phyloP scores from a whole-genome alignment of 1,140 invertebrate genomes.

The Drosophila virilis region DNA sequence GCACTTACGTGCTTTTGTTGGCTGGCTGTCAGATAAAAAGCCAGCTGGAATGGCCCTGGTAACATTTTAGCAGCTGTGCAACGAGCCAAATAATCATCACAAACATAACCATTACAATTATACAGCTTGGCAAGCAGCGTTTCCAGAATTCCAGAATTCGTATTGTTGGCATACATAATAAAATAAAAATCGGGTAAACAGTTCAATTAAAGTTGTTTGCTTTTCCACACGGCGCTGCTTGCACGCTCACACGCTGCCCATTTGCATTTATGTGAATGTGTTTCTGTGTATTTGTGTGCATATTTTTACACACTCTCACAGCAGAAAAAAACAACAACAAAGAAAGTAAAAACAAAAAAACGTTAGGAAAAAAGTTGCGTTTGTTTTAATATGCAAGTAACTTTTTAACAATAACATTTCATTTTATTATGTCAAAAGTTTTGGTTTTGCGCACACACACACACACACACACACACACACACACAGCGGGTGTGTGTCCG shows the following conservation, averaged over 20 bases:
- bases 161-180: slow-evolving; percentile 56
- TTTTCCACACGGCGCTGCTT: slow-evolving; percentile 57
- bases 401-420: slow-evolving; percentile 82
- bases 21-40: slow-evolving; percentile 46
- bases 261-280: slow-evolving; percentile 71
- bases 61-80: slow-evolving; percentile 75
- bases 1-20: slow-evolving; percentile 3
- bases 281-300: slow-evolving; percentile 46
- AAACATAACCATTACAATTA: slow-evolving; percentile 83
- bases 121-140: slow-evolving; percentile 43
- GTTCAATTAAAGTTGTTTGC: slow-evolving; percentile 83
- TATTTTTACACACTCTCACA: slow-evolving; percentile 43
- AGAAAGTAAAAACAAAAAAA: slow-evolving; percentile 28
- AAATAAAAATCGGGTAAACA: slow-evolving; percentile 83
- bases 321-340: slow-evolving; percentile 57
- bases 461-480: slow-evolving; percentile 27
- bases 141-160: slow-evolving; percentile 27
- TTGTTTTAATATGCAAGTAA: slow-evolving; percentile 83
- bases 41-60: slow-evolving; percentile 33
- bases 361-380: slow-evolving; percentile 68
- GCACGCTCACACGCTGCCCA: slow-evolving; percentile 67
- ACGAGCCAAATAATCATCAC: slow-evolving; percentile 82
- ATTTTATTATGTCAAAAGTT: slow-evolving; percentile 84
- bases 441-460: slow-evolving; percentile 62
- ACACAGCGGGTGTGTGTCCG: slow-evolving; percentile 19